Base-by-base conservation (phyloP, 2,113 vertebrate genomes). In the Herpetotheres cachinnans region DNA sequence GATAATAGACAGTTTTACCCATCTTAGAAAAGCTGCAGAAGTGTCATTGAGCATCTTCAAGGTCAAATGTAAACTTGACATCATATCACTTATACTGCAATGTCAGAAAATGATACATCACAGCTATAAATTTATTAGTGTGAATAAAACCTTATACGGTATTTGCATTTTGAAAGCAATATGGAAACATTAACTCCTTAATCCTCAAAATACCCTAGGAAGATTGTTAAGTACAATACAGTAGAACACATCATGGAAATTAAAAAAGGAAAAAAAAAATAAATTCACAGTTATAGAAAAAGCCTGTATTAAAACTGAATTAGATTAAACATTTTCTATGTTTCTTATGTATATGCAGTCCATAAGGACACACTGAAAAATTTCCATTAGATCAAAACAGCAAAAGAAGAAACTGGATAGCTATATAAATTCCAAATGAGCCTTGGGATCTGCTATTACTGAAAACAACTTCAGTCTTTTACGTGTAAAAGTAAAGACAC, bases 61-160 rank as follows among this genome's bases (percentile, higher is more conserved):
- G 92, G 82, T 97, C 86, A 85, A 92, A 96, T 6, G n/a, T 36
- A 95, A 96, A 96, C 30, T 34, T 86, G 85, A 93, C 63, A 67
- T 62, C 0, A 0, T 34, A 79, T 89, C 0, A 2, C 54, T 96
- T 79, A 40, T 55, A 88, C n/a, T 82, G 24, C 49, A 50, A 42
- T 81, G 70, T 61, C 91, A 94, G 62, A 89, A 97, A 94, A 79
- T 42, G 86, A 93, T 66, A 70, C 46, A 86, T n/a, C 70, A 29
- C 21, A 87, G 74, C 88, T 78, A 69, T 36, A 65, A 93, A 88
- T 88, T 65, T 94, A 90, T 92, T 88, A 92, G 38, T 32, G 58
- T 69, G 77, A 95, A 69, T 63, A 83, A 89, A 86, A 63, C 3
- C 24, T 77, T 87, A 72, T 55, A 46, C 2, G 1, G 19, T 62